These are phyloP conservation scores for Drosophila colorata DNA, from an alignment of 2,888 invertebrate species.

Conservation along the genomic window DNA sequence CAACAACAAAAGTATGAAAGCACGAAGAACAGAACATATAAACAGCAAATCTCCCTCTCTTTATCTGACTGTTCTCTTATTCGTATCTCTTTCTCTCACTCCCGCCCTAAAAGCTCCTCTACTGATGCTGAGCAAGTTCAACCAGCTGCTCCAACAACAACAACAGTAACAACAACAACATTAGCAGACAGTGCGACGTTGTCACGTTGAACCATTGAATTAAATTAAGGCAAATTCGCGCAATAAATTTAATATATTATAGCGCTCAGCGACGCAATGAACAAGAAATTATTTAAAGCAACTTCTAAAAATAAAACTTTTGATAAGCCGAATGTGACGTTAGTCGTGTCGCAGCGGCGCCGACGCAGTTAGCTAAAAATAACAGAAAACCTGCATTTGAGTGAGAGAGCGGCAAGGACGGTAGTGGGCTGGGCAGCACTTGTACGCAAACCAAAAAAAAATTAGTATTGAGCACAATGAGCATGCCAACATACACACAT, in stretches of 20 bases:
- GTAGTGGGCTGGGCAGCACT: constrained; percentile 21
- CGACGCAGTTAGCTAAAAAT: constrained; percentile 66
- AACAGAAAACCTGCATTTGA: constrained; percentile 41
- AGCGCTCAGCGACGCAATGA: constrained; percentile 14
- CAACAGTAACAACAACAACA: constrained; percentile 32
- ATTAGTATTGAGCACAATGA: constrained; percentile 15
- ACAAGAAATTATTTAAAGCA: constrained; percentile 60
- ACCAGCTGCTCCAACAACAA: constrained; percentile 28
- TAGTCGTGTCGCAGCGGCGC: constrained; percentile 41
- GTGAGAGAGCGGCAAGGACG: background rate
- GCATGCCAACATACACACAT: background rate
- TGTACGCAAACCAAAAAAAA: constrained; percentile 32
- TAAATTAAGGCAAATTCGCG: constrained; percentile 68
- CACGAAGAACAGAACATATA: constrained; percentile 50
- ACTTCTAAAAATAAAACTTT: constrained; percentile 66
- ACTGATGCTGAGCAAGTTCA: constrained; percentile 44
- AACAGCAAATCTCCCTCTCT: constrained; percentile 44
- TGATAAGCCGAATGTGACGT: constrained; percentile 61
- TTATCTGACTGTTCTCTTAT: constrained; percentile 10
- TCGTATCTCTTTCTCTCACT: constrained; percentile 1
- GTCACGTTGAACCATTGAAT: constrained; percentile 48
- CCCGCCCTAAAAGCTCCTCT: constrained; percentile 13
- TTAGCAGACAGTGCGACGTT: constrained; percentile 39
- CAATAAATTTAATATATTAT: constrained; percentile 50
- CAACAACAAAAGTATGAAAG: constrained; percentile 39